Evolutionary conservation across 2,113 vertebrate species (phyloP), one percentile per base, ranked within the genome.

Genomic region (Riparia riparia): DNA sequence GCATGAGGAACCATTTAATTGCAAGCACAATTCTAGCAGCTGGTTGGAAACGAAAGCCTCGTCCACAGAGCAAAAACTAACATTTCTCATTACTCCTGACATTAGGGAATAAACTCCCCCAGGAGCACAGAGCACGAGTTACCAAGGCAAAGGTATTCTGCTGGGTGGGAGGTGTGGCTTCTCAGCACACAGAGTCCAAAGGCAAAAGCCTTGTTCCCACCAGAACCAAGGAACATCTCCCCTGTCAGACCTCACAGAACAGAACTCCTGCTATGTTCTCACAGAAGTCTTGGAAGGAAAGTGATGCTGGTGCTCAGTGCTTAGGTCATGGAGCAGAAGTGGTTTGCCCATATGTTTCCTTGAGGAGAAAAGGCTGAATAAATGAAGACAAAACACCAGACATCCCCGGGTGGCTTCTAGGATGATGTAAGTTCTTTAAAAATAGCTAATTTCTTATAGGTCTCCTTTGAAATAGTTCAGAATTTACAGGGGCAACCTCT

Each of bases 391-490:
- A 25, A 69, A 91, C 15, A 81, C 50, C 89, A 95, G 91, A 56
- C 89, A 94, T 87, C 91, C 91, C 81, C 84, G 0, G 22, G 79
- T 71, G 90, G 71, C 88, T 81, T 64, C 93, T 42, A 54, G 56
- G 60, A 90, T 83, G 87, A 91, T 66, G 68, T 69, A 80, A 83
- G 58, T 44, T 58, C 76, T 58, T 77, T 21, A 3, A 86, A 93
- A 94, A 95, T 86, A 86, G 86, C 76, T 90, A 60, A 56, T 83
- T 95, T 93, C 85, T 90, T 93, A 86, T 32, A 83, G 49, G 61
- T 34, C 65, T 96, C 92, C 82, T 95, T 78, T 3, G 25, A 74
- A 95, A 94, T 53, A 86, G 88, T 70, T 86, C 84, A 69, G 54
- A n/a, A 78, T 86, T 69, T 86, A 86, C 73, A 86, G 2, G 13